Percentiles rank a stretch among this genome's conserved stretches.
Conservation (phyloP, 2,888 invertebrate species). For the Apamea crenata region DNA sequence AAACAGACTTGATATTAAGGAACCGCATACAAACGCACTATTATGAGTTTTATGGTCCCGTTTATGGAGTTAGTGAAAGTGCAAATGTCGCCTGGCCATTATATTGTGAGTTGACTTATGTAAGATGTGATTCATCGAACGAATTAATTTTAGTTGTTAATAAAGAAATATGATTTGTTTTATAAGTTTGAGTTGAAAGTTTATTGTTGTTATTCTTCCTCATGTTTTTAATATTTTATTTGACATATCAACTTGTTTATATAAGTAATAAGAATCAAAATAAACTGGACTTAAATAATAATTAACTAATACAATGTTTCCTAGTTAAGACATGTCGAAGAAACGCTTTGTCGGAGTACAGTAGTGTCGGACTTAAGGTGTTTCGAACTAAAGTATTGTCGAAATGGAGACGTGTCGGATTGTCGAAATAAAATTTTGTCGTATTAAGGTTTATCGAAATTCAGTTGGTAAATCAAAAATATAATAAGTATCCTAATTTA, state of each 20-base stretch:
- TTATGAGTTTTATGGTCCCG: constrained; percentile 45
- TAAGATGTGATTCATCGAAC: constrained; percentile 24
- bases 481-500: background rate
- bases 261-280: no score
- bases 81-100: constrained; percentile 33
- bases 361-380: no score
- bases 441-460: no score
- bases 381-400: no score
- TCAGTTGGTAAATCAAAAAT: background rate
- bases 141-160: constrained; percentile 25
- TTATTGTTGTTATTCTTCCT: constrained; percentile 23
- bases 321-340: no score
- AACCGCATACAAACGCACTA: constrained; percentile 44
- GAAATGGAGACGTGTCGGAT: no score
- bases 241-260: background rate
- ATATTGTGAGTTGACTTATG: constrained; percentile 37
- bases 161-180: constrained; percentile 19
- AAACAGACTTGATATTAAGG: constrained; percentile 34
- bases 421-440: no score
- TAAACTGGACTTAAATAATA: background rate
- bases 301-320: no score
- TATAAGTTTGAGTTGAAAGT: constrained; percentile 20
- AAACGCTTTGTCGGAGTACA: no score
- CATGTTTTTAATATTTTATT: background rate
- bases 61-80: constrained; percentile 64